These are phyloP conservation scores for Chionis minor DNA, from an alignment of 2,113 vertebrate genomes.

Conservation along the genomic window DNA sequence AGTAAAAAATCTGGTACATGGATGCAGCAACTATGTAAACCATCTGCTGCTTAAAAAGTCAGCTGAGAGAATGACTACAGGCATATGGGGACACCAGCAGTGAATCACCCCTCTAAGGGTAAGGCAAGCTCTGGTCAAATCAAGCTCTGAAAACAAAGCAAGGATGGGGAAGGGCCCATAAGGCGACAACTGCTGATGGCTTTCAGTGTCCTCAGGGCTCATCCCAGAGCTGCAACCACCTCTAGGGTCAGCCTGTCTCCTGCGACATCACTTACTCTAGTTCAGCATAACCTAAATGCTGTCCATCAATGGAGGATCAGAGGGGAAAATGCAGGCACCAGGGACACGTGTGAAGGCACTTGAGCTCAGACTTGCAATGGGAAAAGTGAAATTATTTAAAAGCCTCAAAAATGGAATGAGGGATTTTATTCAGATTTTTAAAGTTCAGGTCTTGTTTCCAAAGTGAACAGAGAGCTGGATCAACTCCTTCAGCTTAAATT, in stretches of 20 bases:
- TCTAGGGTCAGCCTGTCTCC: background rate
- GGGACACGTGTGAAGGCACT: background rate
- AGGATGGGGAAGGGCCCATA: background rate
- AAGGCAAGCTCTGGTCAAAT: slow-evolving; percentile 15
- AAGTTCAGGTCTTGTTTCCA: background rate
- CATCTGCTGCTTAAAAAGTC: slow-evolving; percentile 47
- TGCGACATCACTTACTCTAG: background rate
- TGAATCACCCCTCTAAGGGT: background rate
- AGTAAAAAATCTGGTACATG: slow-evolving; percentile 42
- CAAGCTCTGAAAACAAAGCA: background rate
- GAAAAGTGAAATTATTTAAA: background rate
- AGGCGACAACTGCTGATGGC: background rate
- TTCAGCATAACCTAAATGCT: background rate
- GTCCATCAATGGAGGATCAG: background rate
- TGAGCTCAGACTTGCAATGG: background rate
- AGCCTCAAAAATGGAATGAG: background rate
- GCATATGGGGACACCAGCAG: slow-evolving; percentile 19
- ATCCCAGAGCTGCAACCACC: background rate
- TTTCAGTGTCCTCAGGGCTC: background rate
- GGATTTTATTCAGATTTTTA: background rate
- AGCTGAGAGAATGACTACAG: slow-evolving; percentile 6
- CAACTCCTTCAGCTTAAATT: background rate
- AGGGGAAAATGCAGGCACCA: background rate
- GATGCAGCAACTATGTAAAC: slow-evolving; percentile 17
- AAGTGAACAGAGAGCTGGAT: background rate